These are phyloP conservation scores for Parasteatoda tepidariorum DNA, from an alignment of 1,140 invertebrate genomes.

Conservation along the genomic window DNA sequence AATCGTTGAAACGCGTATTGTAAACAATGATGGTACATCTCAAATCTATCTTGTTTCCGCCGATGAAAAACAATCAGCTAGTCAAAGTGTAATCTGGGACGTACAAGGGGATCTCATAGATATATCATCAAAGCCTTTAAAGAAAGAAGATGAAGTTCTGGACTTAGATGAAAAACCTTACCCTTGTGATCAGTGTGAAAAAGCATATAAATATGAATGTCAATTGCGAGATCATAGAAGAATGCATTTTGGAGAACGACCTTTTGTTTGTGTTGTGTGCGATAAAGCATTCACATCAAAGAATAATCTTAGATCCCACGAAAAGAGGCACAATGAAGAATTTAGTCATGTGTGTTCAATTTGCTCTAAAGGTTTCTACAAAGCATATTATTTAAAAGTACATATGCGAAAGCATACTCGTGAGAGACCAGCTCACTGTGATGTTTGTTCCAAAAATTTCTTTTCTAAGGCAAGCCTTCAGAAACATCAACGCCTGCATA, in stretches of 20 bases:
- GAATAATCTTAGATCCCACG: no score
- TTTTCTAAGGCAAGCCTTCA: background rate
- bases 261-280: background rate
- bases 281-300: no score
- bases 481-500: background rate
- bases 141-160: no score
- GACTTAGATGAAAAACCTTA: background rate
- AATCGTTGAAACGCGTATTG: no score
- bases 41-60: no score
- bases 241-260: background rate
- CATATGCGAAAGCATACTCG: background rate
- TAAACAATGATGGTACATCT: no score
- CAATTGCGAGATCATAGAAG: background rate
- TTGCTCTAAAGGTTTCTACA: background rate
- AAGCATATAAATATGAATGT: background rate
- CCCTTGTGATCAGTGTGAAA: background rate
- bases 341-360: background rate
- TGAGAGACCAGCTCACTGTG: background rate
- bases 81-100: no score
- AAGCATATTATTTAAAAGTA: background rate
- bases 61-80: no score
- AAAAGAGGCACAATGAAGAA: no score
- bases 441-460: background rate
- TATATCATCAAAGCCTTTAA: no score
- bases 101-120: no score